Evolutionary conservation across 2,888 invertebrate genomes (phyloP), one percentile per base, ranked within the genome.

Genomic region (Dioctria linearis): DNA sequence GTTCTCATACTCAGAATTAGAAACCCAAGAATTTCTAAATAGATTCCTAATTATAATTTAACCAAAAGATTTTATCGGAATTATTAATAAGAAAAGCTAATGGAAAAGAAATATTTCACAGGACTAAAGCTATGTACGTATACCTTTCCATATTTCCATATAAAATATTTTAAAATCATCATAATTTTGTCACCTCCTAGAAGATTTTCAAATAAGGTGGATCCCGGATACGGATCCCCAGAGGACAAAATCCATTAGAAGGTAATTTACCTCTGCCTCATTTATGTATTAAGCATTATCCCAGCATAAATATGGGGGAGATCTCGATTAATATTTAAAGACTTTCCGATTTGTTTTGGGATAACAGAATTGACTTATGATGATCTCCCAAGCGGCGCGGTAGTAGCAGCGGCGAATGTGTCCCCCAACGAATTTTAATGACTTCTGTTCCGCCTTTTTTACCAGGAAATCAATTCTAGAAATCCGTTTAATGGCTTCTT

Each of bases 341-440:
- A 78, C 78, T 67, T 67, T 78, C 51, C 51, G 78, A 78, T 78
- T 78, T 78, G 57, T 78, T 78, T 82, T 78, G 63, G 75, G 80
- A 78, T 80, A 82, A 75, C 78, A 40, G 75, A 82, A 82, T 82
- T 82, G 82, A 82, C 82, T 82, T 80, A 82, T 82, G 82, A 82
- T 82, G 80, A 82, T 80, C 78, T 69, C 65, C 73, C 63, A 59
- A 67, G 54, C 49, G 40, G 57, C 25, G 25, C 25, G 25, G 25
- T 25, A 25, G 25, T 25, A 25, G 25, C 59, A n/a, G 59, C 59
- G 80, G 57, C 73, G 67, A 46, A 40, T 13, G 39, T 40, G 59
- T 40, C 65, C 51, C 39, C 76, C 59, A 11, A 46, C 40, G 63
- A 67, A 67, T 76, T 80, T 75, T 75, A 59, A 75, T 75, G 75